Base-by-base conservation (phyloP, 2,113 vertebrate genomes). In the Ailurus styani region DNA sequence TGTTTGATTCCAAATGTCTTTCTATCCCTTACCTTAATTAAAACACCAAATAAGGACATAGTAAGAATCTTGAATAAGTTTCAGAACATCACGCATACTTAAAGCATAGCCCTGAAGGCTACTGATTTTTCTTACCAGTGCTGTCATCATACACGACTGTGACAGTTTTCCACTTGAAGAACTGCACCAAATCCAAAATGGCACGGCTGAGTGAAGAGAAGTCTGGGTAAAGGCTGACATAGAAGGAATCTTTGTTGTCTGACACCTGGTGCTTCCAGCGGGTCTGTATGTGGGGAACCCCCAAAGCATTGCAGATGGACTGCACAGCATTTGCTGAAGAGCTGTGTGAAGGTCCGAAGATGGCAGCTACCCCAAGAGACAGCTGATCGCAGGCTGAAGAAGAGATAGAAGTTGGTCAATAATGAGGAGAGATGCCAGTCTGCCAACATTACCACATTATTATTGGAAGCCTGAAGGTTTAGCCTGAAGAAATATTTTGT, bases 261-360 rank as follows among this genome's bases (percentile, higher is more conserved):
- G 99, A 99, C 83, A 99, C 99, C 96, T 99, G 99, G 98, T 99
- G 99, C 98, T 99, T 99, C 99, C 99, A 99, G 97, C 99, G 99
- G 64, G 99, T 99, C 99, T 99, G 99, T 98, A 99, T 99, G 97
- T 99, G 99, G 57, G 99, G 99, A 93, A 99, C 99, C 25, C 99
- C 99, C 95, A 99, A 97, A 8, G 99, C 99, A 4, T 99, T 99
- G 98, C 99, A 99, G 98, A 99, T 99, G 97, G 99, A 99, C 98
- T 99, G 99, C 79, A 99, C 99, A 0, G 99, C 99, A 0, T 99
- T 99, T 52, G 99, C 99, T 2, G 99, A 99, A n/a, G 99, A 99
- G 98, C 99, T 99, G 98, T 99, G 99, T 5, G 99, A 99, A 52
- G 99, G 99, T 34, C 99, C 99, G 0, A 99, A 99, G 98, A 99